phyloP scores from a whole-genome alignment of 1,140 invertebrate species.

The Epicauta chinensis region DNA sequence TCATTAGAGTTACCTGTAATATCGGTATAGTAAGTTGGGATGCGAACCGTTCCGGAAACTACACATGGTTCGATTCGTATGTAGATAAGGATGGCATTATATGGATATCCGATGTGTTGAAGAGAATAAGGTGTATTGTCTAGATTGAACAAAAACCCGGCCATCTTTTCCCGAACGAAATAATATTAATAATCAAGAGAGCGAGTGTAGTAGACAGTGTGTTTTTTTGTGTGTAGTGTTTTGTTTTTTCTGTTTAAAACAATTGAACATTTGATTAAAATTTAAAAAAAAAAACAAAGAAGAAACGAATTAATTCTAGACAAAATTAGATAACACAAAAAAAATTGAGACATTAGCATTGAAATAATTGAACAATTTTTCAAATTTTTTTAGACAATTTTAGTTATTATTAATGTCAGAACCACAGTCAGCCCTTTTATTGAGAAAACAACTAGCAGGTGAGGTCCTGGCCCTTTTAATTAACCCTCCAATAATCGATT shows the following conservation, averaged over 20 bases:
- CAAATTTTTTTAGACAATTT: constrained; percentile 44
- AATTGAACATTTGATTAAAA: no score
- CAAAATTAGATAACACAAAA: no score
- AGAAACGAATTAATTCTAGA: no score
- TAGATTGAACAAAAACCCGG: constrained; percentile 40
- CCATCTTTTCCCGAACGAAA: constrained; percentile 50
- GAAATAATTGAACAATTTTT: no score
- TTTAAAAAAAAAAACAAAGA: no score
- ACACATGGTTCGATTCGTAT: constrained; percentile 37
- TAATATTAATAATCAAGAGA: no score
- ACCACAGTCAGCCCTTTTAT: constrained; percentile 88
- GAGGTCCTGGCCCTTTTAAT: no score
- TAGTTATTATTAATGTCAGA: constrained; percentile 83
- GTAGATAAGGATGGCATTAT: constrained; percentile 2
- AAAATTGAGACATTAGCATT: no score
- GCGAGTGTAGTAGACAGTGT: constrained; percentile 44
- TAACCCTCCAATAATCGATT: no score
- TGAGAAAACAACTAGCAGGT: constrained; percentile 95
- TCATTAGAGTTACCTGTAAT: constrained; percentile 7
- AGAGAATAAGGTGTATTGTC: no score
- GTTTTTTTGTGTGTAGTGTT: constrained; percentile 45
- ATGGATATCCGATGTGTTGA: no score
- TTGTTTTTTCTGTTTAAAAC: neutral
- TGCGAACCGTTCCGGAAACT: constrained; percentile 38
- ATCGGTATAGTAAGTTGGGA: neutral